These are phyloP conservation scores for Drosophila mayri DNA, from an alignment of 1,140 invertebrate genomes.

Conservation along the genomic window DNA sequence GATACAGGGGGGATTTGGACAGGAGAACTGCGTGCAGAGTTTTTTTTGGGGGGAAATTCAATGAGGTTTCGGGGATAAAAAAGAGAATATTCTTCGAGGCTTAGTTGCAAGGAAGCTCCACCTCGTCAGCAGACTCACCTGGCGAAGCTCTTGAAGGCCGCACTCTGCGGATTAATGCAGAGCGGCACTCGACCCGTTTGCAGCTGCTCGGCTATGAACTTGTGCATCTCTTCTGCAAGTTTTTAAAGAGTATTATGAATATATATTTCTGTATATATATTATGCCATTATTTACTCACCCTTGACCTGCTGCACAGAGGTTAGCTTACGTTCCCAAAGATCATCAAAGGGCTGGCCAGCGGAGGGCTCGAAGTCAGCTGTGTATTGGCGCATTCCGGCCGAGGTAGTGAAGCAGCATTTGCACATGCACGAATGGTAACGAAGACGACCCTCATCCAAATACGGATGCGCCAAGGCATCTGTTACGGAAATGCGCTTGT, in stretches of 20 bases:
- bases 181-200: constrained; percentile 97
- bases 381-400: constrained; percentile 93
- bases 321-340: constrained; percentile 96
- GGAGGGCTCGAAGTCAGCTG: constrained; percentile 96
- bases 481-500: constrained; percentile 96
- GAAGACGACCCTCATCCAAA: constrained; percentile 97
- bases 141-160: constrained; percentile 99
- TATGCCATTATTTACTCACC: constrained; percentile 87
- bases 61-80: constrained; percentile 4
- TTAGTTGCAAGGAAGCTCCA: not conserved
- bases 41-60: not conserved
- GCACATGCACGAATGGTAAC: constrained; percentile 99
- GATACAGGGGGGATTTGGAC: not conserved
- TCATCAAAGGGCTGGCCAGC: constrained; percentile 96
- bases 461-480: constrained; percentile 98
- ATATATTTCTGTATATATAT: not conserved
- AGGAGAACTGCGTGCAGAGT: constrained; percentile 29
- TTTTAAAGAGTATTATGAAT: not conserved
- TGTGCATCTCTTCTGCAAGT: constrained; percentile 97
- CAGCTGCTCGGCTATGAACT: constrained; percentile 98
- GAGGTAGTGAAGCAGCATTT: constrained; percentile 96
- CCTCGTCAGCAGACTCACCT: constrained; percentile 90
- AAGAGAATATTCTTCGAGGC: constrained; percentile 7
- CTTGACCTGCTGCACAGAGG: constrained; percentile 97
- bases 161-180: constrained; percentile 99